A percentile compares a stretch with the other conserved stretches of the same genome.
These are phyloP conservation scores for Prionace glauca DNA, from an alignment of 2,797 vertebrate genomes.

Conservation along the genomic window DNA sequence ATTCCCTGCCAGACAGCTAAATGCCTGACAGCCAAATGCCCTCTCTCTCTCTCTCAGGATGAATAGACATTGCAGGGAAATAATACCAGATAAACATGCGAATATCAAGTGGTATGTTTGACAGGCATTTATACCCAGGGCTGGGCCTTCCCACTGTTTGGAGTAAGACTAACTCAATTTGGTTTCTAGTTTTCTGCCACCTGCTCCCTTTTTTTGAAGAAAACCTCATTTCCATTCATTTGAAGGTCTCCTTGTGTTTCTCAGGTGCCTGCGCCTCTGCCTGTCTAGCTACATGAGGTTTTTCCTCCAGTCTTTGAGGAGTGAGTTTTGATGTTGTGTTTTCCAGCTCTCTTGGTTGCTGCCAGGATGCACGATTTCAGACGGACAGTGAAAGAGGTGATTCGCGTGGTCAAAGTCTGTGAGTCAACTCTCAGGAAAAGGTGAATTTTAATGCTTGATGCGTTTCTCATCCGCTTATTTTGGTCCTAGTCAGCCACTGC, in stretches of 20 bases:
- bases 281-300: neutral
- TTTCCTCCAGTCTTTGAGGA: neutral
- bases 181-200: neutral
- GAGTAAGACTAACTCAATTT: neutral
- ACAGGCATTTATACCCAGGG: neutral
- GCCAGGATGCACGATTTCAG: constrained; percentile 89
- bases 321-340: neutral
- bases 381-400: constrained; percentile 84
- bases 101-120: neutral
- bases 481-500: neutral
- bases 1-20: neutral
- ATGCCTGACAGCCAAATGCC: neutral
- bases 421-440: constrained; percentile 84
- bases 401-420: constrained; percentile 92
- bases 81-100: neutral
- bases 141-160: neutral
- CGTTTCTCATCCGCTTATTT: neutral
- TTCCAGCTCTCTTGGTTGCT: constrained; percentile 81
- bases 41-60: neutral
- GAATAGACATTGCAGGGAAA: neutral
- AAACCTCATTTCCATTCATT: neutral
- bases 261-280: neutral
- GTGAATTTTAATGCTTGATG: constrained; percentile 51
- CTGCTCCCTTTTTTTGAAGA: neutral
- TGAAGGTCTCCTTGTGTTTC: neutral